Base-by-base conservation (phyloP, 2,888 invertebrate genomes). In the Tiliacea citrago region DNA sequence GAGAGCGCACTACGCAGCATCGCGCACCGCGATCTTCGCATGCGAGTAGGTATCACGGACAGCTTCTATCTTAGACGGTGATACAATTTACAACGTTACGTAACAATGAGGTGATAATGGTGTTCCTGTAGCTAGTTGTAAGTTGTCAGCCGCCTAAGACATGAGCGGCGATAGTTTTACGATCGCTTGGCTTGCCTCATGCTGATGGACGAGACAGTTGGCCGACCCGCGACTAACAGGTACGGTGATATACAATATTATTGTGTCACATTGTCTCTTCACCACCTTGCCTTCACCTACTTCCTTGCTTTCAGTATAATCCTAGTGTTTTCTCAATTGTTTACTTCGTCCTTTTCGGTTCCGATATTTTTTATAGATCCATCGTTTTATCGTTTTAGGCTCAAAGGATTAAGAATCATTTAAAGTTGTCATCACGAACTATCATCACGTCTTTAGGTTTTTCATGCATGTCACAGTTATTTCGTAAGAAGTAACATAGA, bases 1-100 rank as follows among this genome's bases (percentile, higher is more conserved):
- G 94, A 93, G 88, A 93, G 91, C 91, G 92, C 95, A 95, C 95
- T 87, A 87, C 93, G 94, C 93, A 91, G 92, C 94, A 95, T 93
- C 94, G 94, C 93, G 93, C 95, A 95, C 96, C 91, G 92, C 94
- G 94, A 90, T 91, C 94, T 94, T 91, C 94, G 96, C 96, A 96
- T 95, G 96, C 93, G 91, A 93, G 92, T 96, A 95, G 95, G 94
- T 94, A 94, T 91, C 90, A 91, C 90, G 80, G 87, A 83, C 81
- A 75, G 85, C 88, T 90, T 85, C 86, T 90, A 89, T 91, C 89
- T 89, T 83, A 82, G 83, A 76, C 79, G 77, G 78, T 71, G 75
- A 63, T 53, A 70, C 71, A 71, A 66, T 73, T 66, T 55, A 58
- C 69, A 63, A 42, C 24, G 51, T 75, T 63, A 67, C 39, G 53